These are phyloP conservation scores for Synergus umbraculus DNA, from an alignment of 2,888 invertebrate genomes.

Conservation along the genomic window DNA sequence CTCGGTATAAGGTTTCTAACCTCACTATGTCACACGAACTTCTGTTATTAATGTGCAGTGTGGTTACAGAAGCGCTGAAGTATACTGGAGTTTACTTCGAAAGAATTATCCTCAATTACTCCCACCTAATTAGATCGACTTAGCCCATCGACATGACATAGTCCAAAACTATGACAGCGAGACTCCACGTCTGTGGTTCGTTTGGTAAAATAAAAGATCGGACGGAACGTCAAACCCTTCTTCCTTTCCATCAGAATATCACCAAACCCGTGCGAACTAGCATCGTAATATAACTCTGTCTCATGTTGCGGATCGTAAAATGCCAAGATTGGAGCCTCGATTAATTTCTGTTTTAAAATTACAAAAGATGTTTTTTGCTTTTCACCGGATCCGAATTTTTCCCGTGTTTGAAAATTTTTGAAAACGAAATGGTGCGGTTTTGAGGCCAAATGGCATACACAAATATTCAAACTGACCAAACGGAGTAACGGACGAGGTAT, in stretches of 20 bases:
- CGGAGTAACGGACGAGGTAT: neutral
- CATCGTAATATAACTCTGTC: slow-evolving; percentile 69
- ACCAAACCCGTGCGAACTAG: slow-evolving; percentile 62
- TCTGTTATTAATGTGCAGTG: no score
- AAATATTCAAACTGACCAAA: neutral
- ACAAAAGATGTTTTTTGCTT: slow-evolving; percentile 46
- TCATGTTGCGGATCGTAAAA: slow-evolving; percentile 51
- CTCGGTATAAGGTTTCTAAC: no score
- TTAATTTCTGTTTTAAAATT: slow-evolving; percentile 43
- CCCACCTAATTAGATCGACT: no score
- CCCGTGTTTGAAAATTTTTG: neutral
- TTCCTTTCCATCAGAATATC: slow-evolving; percentile 65
- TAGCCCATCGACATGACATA: slow-evolving; percentile 41
- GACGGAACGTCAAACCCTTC: slow-evolving; percentile 54
- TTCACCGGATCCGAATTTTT: slow-evolving; percentile 30
- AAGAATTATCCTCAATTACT: no score
- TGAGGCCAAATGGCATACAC: neutral
- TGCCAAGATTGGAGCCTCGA: slow-evolving; percentile 45
- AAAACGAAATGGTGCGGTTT: neutral
- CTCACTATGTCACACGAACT: no score
- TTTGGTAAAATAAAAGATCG: slow-evolving; percentile 64
- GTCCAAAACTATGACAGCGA: slow-evolving; percentile 65
- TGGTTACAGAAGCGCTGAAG: no score
- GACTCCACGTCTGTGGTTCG: slow-evolving; percentile 59
- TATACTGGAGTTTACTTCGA: no score